These are phyloP conservation scores for Onychorhynchus coronatus DNA, from an alignment of 2,113 vertebrate genomes.

Conservation along the genomic window DNA sequence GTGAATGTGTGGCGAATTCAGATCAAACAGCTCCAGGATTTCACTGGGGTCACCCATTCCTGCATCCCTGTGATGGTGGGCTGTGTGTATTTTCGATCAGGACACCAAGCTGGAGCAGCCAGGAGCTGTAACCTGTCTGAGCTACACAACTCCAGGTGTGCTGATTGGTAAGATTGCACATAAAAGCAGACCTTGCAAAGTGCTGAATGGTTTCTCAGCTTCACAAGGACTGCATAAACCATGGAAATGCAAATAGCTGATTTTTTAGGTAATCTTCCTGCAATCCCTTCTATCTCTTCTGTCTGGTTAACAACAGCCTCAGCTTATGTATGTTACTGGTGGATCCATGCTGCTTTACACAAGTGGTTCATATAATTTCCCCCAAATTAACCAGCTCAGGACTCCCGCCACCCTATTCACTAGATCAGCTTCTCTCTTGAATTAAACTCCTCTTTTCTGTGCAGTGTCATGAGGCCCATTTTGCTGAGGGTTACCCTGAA, in stretches of 20 bases:
- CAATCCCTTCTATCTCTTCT: not conserved
- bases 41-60: not conserved
- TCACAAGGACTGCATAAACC: not conserved
- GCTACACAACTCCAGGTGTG: not conserved
- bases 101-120: not conserved
- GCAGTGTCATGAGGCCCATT: not conserved
- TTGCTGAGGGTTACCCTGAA: not conserved
- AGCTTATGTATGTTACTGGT: not conserved
- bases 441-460: not conserved
- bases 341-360: not conserved
- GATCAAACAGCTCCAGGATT: not conserved
- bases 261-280: not conserved
- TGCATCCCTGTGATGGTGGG: not conserved
- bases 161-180: not conserved
- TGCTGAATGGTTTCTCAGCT: not conserved
- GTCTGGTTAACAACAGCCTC: not conserved
- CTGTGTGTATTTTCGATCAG: fast-evolving
- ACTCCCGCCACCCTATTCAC: not conserved
- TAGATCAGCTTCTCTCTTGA: not conserved
- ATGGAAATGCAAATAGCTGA: not conserved
- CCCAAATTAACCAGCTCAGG: not conserved
- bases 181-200: not conserved
- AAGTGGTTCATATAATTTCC: not conserved
- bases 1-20: not conserved
- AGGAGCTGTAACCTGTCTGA: not conserved